These are phyloP conservation scores for Harpegnathos saltator DNA, from an alignment of 1,140 invertebrate species.

Conservation along the genomic window DNA sequence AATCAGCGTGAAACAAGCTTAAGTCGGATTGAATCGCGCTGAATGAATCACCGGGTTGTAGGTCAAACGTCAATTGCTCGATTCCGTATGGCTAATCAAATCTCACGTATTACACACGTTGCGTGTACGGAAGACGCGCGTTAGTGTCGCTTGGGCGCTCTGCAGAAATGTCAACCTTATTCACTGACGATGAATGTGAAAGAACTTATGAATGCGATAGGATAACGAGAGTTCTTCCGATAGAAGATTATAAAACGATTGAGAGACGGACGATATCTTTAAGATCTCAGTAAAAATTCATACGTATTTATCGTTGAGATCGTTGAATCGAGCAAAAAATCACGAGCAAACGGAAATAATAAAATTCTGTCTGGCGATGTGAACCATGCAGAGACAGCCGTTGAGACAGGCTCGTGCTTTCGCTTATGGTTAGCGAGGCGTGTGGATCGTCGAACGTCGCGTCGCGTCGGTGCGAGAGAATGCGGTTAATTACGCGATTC, in stretches of 20 bases:
- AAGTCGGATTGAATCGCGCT: not conserved
- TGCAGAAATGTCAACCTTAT: not conserved
- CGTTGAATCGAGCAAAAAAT: not conserved
- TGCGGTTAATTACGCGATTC: not conserved
- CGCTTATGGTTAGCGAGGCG: no score
- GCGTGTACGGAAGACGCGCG: not conserved
- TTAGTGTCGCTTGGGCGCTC: not conserved
- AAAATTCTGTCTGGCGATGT: not conserved
- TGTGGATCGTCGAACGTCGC: not conserved
- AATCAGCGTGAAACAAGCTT: not conserved
- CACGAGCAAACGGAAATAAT: not conserved
- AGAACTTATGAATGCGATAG: no score
- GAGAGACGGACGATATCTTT: no score
- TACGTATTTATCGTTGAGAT: not conserved
- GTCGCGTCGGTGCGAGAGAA: not conserved
- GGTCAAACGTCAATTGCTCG: conserved; percentile 15
- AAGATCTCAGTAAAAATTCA: no score
- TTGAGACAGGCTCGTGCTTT: not conserved
- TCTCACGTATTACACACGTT: conserved; percentile 19
- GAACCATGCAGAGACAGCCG: not conserved
- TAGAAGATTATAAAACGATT: no score
- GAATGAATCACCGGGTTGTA: conserved; percentile 37
- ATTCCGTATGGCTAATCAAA: conserved; percentile 30
- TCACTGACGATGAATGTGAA: not conserved
- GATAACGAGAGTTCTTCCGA: no score